Conservation (phyloP, 2,888 invertebrate genomes). For the Coenonympha arcania region DNA sequence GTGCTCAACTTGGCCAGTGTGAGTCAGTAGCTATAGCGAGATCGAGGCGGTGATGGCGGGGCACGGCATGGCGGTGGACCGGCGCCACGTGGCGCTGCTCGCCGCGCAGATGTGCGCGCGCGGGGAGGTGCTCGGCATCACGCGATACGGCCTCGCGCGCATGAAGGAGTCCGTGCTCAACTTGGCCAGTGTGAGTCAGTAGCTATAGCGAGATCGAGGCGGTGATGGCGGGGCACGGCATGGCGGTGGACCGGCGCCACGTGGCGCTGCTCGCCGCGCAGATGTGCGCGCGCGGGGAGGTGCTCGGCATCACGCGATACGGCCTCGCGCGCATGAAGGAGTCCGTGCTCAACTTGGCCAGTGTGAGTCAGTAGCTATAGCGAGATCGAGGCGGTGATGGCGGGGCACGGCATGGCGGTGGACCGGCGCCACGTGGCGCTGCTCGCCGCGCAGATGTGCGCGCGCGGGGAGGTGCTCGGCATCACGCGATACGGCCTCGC, state of each 20-base stretch:
- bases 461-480: conserved; percentile 96
- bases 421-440: conserved; percentile 98
- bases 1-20: conserved; percentile 96
- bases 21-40: conserved; percentile 79
- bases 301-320: conserved; percentile 96
- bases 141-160: conserved; percentile 95
- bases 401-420: conserved; percentile 97
- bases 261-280: conserved; percentile 97
- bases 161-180: conserved; percentile 43
- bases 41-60: conserved; percentile 97
- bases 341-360: not conserved
- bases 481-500: conserved; percentile 98
- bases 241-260: conserved; percentile 97
- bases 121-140: conserved; percentile 98
- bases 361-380: conserved; percentile 50
- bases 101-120: conserved; percentile 99
- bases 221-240: conserved; percentile 98
- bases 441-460: conserved; percentile 98
- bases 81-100: conserved; percentile 95
- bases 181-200: conserved; percentile 19
- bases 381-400: conserved; percentile 98
- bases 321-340: conserved; percentile 87
- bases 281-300: conserved; percentile 98
- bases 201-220: conserved; percentile 95
- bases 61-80: conserved; percentile 98